Conservation (phyloP, 2,113 vertebrate genomes). For the Numenius arquata region DNA sequence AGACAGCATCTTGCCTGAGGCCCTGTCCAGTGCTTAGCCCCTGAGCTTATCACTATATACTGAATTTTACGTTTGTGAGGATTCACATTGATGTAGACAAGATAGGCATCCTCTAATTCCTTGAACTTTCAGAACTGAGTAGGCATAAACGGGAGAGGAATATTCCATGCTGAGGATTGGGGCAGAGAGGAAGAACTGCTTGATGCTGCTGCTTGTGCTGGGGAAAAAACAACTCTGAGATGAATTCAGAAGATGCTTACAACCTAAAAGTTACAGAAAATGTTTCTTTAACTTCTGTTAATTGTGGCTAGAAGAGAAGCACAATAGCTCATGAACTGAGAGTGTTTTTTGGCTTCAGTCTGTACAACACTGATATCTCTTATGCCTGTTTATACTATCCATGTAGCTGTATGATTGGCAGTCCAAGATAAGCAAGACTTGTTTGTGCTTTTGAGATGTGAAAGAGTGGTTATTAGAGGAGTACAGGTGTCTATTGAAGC, state of each 20-base stretch:
- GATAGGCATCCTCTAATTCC: not conserved
- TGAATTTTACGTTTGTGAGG: not conserved
- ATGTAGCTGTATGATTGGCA: not conserved
- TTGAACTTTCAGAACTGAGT: not conserved
- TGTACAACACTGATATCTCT: not conserved
- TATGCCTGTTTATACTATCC: not conserved
- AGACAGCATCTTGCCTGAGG: not conserved
- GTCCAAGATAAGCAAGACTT: not conserved
- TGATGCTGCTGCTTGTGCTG: not conserved
- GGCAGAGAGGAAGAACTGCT: not conserved
- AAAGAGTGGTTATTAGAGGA: not conserved
- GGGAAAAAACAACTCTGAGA: not conserved
- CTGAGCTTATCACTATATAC: not conserved
- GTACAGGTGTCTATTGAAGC: not conserved
- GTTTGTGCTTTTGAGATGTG: not conserved
- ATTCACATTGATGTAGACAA: not conserved
- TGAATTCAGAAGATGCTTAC: not conserved
- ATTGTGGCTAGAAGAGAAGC: not conserved
- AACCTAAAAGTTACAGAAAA: not conserved
- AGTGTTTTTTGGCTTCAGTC: not conserved
- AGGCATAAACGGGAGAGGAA: not conserved
- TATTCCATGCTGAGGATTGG: not conserved
- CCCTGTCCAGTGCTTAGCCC: not conserved
- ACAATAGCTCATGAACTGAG: not conserved
- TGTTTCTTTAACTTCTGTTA: not conserved